Percentiles rank a stretch among this genome's conserved stretches.
phyloP scores from a whole-genome alignment of 2,797 vertebrate genomes.

The Harpagifer antarcticus region DNA sequence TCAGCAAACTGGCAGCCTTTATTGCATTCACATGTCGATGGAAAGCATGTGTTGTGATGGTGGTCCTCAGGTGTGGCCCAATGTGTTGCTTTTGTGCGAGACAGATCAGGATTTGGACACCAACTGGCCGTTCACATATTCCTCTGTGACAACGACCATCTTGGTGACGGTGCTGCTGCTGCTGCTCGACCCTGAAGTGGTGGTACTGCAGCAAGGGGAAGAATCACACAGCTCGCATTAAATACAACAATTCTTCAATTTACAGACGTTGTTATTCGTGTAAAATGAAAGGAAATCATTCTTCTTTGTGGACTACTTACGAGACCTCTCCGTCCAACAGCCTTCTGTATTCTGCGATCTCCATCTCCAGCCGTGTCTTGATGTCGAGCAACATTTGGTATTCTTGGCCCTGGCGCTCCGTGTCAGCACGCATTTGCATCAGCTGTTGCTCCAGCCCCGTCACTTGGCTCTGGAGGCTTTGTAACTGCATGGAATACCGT shows the following conservation, averaged over 20 bases:
- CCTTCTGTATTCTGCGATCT: slow-evolving; percentile 92
- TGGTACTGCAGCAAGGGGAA: neutral
- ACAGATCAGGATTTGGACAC: slow-evolving; percentile 69
- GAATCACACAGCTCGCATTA: slow-evolving; percentile 9
- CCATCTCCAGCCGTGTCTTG: slow-evolving; percentile 91
- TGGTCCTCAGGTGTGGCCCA: neutral
- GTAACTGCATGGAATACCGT: slow-evolving; percentile 71
- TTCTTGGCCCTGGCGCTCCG: slow-evolving; percentile 88
- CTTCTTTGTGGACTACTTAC: slow-evolving; percentile 40
- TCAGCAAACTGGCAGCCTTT: slow-evolving; percentile 56
- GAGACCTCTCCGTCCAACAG: slow-evolving; percentile 88
- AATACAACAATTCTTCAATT: neutral
- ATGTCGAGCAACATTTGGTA: slow-evolving; percentile 90
- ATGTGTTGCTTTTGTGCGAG: slow-evolving; percentile 4
- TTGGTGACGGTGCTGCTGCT: slow-evolving; percentile 6
- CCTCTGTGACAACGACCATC: slow-evolving; percentile 88
- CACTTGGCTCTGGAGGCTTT: slow-evolving; percentile 84
- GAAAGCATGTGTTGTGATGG: slow-evolving; percentile 21
- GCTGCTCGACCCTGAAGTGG: accelerated
- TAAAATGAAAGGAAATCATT: neutral
- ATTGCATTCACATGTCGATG: slow-evolving; percentile 58
- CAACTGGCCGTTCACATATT: slow-evolving; percentile 84
- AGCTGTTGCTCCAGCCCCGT: slow-evolving; percentile 86
- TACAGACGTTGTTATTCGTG: neutral
- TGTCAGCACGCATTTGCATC: slow-evolving; percentile 81